Conservation (phyloP, 2,113 vertebrate genomes). For the Gavia stellata region DNA sequence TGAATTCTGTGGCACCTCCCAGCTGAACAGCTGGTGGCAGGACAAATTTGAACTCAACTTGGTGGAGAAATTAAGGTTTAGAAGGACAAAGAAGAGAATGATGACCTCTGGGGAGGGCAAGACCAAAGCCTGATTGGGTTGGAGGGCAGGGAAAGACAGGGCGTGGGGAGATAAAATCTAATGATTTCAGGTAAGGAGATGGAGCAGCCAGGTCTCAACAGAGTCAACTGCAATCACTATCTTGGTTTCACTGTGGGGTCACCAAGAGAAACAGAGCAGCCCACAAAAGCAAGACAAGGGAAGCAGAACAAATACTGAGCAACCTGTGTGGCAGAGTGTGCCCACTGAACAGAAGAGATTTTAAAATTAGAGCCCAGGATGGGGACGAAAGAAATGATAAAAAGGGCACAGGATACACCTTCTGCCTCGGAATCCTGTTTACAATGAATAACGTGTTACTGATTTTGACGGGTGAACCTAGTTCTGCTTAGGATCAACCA, state of each 20-base stretch:
- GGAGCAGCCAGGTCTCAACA: not conserved
- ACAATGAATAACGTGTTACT: not conserved
- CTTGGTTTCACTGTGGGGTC: not conserved
- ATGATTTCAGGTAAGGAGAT: not conserved
- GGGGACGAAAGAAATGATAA: not conserved
- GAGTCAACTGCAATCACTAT: not conserved
- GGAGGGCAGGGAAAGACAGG: not conserved
- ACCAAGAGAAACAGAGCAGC: not conserved
- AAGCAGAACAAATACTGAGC: not conserved
- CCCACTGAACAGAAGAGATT: not conserved
- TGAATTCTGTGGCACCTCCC: not conserved
- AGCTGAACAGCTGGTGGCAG: not conserved
- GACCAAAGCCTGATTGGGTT: not conserved
- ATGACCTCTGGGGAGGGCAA: not conserved
- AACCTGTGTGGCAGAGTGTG: not conserved
- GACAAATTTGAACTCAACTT: not conserved
- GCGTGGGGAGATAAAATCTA: not conserved
- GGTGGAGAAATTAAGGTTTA: not conserved
- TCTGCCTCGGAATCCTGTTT: not conserved
- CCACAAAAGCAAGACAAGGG: not conserved
- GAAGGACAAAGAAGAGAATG: not conserved
- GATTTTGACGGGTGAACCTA: not conserved
- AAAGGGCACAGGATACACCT: not conserved
- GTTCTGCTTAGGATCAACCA: not conserved
- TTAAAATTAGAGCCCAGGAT: not conserved